Percentiles rank a stretch among this genome's conserved stretches.
These are phyloP conservation scores for Varanus salvator DNA, from an alignment of 2,113 vertebrate genomes.

Conservation along the genomic window DNA sequence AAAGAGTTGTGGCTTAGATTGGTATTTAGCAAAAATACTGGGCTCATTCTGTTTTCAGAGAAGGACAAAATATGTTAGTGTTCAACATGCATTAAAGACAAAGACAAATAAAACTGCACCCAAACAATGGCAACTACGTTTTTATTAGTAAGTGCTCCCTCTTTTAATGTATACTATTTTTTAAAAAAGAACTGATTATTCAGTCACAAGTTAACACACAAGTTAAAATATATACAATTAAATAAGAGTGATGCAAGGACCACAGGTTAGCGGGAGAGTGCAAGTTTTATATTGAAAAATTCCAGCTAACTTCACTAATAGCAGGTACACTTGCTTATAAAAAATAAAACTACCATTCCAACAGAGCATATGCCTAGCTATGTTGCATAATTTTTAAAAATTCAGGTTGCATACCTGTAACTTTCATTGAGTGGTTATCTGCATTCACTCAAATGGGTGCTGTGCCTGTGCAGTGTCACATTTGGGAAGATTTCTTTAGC, in stretches of 20 bases:
- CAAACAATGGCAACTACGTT: neutral
- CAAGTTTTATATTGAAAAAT: neutral
- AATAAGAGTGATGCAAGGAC: neutral
- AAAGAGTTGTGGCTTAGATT: slow-evolving; percentile 88
- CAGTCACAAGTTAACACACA: neutral
- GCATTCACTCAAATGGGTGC: no score
- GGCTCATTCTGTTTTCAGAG: slow-evolving; percentile 81
- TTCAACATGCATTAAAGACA: slow-evolving; percentile 40
- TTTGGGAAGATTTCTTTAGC: no score
- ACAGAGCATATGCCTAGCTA: neutral
- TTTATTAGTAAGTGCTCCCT: neutral
- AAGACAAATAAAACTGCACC: neutral
- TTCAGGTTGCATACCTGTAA: no score
- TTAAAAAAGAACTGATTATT: neutral
- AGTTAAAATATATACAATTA: neutral
- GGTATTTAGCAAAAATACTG: slow-evolving; percentile 87
- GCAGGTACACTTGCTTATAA: neutral
- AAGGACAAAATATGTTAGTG: slow-evolving; percentile 46
- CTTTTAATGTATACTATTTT: neutral
- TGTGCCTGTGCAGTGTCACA: no score
- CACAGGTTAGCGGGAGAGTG: neutral
- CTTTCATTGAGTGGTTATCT: no score
- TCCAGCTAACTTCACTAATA: neutral
- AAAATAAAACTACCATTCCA: neutral
- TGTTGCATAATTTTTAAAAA: neutral